Base-by-base conservation (phyloP, 2,113 vertebrate genomes). In the Ammodytes marinus region DNA sequence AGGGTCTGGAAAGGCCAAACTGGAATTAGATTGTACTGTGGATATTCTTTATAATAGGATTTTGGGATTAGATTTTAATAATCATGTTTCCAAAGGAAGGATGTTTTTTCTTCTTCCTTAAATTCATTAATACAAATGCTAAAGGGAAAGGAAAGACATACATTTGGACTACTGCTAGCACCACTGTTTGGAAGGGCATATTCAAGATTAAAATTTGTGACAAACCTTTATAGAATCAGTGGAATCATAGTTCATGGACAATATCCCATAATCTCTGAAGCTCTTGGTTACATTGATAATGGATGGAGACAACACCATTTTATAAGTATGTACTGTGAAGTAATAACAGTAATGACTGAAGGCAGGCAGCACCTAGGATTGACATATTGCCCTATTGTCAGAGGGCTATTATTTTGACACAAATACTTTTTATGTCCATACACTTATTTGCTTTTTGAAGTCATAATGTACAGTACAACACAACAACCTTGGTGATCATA, bases 1-100 rank as follows among this genome's bases (percentile, higher is more conserved):
- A 5, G 60, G 49, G 35, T 70, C 59, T 74, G n/a, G 3, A 53
- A 69, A 69, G 5, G 15, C 27, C 1, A 4, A 15, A 13, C 15
- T 52, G 61, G 8, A 74, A 37, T 75, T 27, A 39, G 55, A 79
- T 27, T 59, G 27, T 14, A 66, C 39, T n/a, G n/a, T 53, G 59
- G 42, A 76, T n/a, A 40, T 58, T 69, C 43, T 79, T 50, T n/a
- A 77, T 74, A 65, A 74, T n/a, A 71, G 69, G 79, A 82, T 71
- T 84, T 66, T 1, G 15, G 70, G 67, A 81, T 84, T 74, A 71
- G 54, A 58, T 52, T 54, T 70, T 66, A 70, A 57, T 76, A 74
- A 59, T 3, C 19, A 59, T 57, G 52, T 72, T 74, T 69, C 65
- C 55, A 39, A 45, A 42, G 46, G n/a, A 52, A 39, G 13, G 5